Evolutionary conservation across 2,113 vertebrate species (phyloP).

Genomic region (Sander vitreus): DNA sequence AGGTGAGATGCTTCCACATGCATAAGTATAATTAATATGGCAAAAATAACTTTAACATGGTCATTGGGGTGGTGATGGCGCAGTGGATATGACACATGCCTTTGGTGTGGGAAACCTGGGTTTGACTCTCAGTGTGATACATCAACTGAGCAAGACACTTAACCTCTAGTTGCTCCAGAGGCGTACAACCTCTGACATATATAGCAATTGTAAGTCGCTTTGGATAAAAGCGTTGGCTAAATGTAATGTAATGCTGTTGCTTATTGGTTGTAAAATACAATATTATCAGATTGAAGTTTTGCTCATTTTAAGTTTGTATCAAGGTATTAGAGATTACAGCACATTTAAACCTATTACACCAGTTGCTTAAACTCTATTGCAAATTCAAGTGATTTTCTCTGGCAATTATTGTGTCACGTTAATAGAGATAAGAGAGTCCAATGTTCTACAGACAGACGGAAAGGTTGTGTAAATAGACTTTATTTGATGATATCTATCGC

Average conservation of each 20-base stretch:
- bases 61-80: not conserved
- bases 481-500: conserved; percentile 22
- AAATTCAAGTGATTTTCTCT: not conserved
- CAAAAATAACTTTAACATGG: not conserved
- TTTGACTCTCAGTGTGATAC: no score
- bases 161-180: no score
- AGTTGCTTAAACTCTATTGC: not conserved
- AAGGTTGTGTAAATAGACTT: conserved; percentile 15
- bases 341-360: not conserved
- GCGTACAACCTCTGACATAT: no score
- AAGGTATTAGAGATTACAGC: not conserved
- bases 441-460: conserved; percentile 20
- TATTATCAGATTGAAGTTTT: not conserved
- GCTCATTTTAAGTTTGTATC: not conserved
- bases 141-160: no score
- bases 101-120: no score
- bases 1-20: conserved; percentile 85
- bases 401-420: conserved; percentile 22
- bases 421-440: conserved; percentile 56
- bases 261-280: not conserved
- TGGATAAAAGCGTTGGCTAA: no score
- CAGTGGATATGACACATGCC: no score
- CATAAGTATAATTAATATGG: not conserved
- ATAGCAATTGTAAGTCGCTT: no score
- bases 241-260: no score